Conservation (phyloP, 1,140 invertebrate species). For the Luehdorfia chinensis region DNA sequence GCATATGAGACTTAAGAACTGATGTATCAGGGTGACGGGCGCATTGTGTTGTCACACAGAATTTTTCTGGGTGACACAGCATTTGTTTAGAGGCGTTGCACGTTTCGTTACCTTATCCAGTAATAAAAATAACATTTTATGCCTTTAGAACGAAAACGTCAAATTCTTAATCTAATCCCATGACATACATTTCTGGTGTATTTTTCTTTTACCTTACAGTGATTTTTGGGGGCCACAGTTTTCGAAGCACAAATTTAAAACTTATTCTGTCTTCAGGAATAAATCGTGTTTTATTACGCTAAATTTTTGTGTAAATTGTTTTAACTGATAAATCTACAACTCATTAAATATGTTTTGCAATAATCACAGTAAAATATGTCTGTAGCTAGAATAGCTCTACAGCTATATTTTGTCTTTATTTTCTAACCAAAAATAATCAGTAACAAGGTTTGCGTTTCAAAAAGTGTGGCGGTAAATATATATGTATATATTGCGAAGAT, state of each 20-base stretch:
- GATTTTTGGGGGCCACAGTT: conserved; percentile 28
- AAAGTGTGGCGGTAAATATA: conserved; percentile 18
- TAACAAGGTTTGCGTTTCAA: conserved; percentile 23
- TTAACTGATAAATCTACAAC: conserved; percentile 22
- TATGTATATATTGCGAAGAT: background rate
- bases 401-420: no score
- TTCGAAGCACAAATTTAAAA: conserved; percentile 39
- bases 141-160: conserved; percentile 8
- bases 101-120: no score
- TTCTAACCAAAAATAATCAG: background rate
- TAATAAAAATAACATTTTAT: conserved; percentile 14
- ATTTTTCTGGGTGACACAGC: no score
- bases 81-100: no score
- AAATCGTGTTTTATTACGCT: no score
- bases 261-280: no score
- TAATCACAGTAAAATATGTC: conserved; percentile 15
- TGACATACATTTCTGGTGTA: conserved; percentile 38
- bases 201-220: conserved; percentile 30
- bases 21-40: no score
- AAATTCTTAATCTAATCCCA: conserved; percentile 21
- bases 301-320: no score
- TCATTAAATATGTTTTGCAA: conserved; percentile 11
- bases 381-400: no score
- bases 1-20: no score
- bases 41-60: no score